A percentile compares a stretch with the other conserved stretches of the same genome.
Conservation (phyloP, 2,113 vertebrate genomes). For the Ancistrus triradiatus region DNA sequence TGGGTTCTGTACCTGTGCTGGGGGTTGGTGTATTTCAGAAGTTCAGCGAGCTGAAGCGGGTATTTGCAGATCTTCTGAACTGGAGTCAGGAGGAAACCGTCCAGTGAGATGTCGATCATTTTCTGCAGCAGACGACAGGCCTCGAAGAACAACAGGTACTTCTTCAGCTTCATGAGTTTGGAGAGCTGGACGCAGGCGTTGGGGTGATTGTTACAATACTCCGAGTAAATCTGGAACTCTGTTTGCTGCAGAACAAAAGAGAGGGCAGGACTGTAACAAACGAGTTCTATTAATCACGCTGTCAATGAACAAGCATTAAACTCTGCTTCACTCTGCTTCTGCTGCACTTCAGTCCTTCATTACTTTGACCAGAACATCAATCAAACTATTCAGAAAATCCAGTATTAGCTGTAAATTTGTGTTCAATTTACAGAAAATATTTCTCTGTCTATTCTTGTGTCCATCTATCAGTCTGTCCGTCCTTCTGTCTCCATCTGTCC, state of each 20-base stretch:
- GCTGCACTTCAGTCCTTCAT: too few relatives aligned
- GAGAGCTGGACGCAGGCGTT: conserved; percentile 89
- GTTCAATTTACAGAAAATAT: too few relatives aligned
- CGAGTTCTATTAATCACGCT: too few relatives aligned
- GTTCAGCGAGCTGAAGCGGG: conserved; percentile 86
- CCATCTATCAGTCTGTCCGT: too few relatives aligned
- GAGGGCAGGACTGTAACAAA: background rate
- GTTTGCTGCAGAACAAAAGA: conserved; percentile 75
- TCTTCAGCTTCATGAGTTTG: conserved; percentile 85
- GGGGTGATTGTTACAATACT: conserved; percentile 98
- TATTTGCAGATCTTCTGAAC: conserved; percentile 99
- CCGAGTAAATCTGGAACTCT: conserved; percentile 96
- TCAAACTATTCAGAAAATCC: too few relatives aligned
- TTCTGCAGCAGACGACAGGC: conserved; percentile 91
- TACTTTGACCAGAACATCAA: too few relatives aligned
- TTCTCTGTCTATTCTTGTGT: too few relatives aligned
- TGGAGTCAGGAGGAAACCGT: conserved; percentile 90
- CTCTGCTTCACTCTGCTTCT: too few relatives aligned
- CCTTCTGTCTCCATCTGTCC: too few relatives aligned
- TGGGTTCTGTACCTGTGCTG: conserved; percentile 78
- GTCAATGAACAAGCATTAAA: too few relatives aligned
- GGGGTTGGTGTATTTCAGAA: conserved; percentile 93
- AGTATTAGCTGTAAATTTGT: too few relatives aligned
- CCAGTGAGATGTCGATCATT: conserved; percentile 94
- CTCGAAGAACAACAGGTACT: conserved; percentile 95